These are phyloP conservation scores for Parnassius apollo DNA, from an alignment of 2,888 invertebrate species.

Conservation along the genomic window DNA sequence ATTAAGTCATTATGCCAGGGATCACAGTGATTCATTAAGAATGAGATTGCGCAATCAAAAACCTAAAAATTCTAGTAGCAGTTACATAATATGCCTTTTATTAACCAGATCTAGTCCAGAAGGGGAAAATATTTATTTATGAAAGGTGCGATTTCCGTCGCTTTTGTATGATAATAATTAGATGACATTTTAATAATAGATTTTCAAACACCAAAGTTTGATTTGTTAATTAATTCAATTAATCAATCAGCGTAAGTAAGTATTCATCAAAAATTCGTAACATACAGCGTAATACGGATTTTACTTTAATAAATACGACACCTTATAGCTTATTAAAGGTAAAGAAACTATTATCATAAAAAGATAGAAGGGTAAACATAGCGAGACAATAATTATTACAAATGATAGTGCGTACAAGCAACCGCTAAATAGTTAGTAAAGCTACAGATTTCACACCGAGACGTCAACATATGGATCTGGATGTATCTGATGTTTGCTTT, in stretches of 20 bases:
- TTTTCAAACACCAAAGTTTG: too few relatives aligned
- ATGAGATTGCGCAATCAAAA: too few relatives aligned
- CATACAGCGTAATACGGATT: conserved; percentile 18
- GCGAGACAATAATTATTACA: conserved; percentile 81
- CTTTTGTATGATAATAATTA: too few relatives aligned
- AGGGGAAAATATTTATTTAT: too few relatives aligned
- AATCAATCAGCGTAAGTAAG: background rate
- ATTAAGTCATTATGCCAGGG: too few relatives aligned
- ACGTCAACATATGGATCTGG: conserved; percentile 81
- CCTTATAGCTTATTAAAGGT: conserved; percentile 13
- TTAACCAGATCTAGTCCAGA: too few relatives aligned
- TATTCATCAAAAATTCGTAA: background rate
- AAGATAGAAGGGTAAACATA: conserved; percentile 70
- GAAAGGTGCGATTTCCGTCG: too few relatives aligned
- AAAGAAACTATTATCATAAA: conserved; percentile 61
- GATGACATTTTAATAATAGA: too few relatives aligned
- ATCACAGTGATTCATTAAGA: too few relatives aligned
- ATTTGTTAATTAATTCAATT: too few relatives aligned
- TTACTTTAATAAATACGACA: conserved; percentile 15
- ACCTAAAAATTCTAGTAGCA: too few relatives aligned
- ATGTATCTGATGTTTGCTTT: conserved; percentile 76
- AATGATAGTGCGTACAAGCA: conserved; percentile 75
- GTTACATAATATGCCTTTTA: too few relatives aligned
- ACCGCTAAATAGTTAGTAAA: conserved; percentile 79
- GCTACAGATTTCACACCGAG: conserved; percentile 80